These are phyloP conservation scores for Oscheius sp. DNA, from an alignment of 1,140 invertebrate species.

Conservation along the genomic window DNA sequence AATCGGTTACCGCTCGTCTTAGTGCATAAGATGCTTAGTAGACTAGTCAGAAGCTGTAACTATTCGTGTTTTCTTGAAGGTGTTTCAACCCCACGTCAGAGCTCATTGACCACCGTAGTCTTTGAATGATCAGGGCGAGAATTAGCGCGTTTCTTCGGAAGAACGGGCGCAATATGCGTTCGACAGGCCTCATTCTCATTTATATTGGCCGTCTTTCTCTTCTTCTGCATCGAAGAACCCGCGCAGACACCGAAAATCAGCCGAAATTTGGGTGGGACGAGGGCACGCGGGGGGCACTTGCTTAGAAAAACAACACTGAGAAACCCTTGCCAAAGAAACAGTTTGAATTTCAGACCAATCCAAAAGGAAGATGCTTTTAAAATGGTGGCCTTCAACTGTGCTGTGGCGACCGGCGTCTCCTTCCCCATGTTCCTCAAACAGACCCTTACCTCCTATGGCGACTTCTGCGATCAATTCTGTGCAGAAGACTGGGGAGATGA, in stretches of 20 bases:
- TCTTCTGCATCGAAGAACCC: too few relatives aligned
- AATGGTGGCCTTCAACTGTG: conserved; percentile 37
- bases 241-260: not conserved
- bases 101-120: too few relatives aligned
- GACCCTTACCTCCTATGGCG: conserved; percentile 29
- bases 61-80: too few relatives aligned
- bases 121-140: too few relatives aligned
- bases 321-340: not conserved
- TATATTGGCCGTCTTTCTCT: too few relatives aligned
- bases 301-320: not conserved
- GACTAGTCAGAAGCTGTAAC: too few relatives aligned
- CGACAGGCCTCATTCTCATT: too few relatives aligned
- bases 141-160: too few relatives aligned
- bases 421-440: conserved; percentile 42
- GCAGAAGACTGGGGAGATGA: conserved; percentile 41
- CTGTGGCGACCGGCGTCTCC: conserved; percentile 19
- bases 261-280: not conserved
- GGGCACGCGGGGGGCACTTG: not conserved
- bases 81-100: too few relatives aligned
- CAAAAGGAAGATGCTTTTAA: conserved; percentile 35
- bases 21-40: too few relatives aligned
- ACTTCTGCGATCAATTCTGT: conserved; percentile 43
- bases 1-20: too few relatives aligned
- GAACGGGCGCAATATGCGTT: too few relatives aligned
- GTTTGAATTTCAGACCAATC: conserved; percentile 35